A percentile compares a stretch with the other conserved stretches of the same genome.
phyloP scores from a whole-genome alignment of 2,797 vertebrate species.

The Channallabes apus region DNA sequence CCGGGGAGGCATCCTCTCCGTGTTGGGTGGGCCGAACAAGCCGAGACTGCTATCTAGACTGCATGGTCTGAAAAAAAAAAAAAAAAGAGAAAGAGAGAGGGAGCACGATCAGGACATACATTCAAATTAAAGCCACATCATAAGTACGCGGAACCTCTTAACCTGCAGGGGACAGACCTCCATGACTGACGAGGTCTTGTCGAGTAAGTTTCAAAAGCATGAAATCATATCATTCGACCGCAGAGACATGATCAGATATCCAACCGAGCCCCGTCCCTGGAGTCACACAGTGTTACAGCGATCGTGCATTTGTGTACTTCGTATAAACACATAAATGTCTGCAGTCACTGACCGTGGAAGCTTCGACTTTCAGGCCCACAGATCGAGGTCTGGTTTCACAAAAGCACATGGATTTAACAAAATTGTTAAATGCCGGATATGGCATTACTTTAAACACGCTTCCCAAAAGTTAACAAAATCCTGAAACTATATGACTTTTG shows the following conservation, averaged over 20 bases:
- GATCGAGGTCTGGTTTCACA: constrained; percentile 16
- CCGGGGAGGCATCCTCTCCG: constrained; percentile 87
- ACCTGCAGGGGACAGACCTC: constrained; percentile 6
- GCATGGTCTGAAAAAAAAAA: constrained; percentile 79
- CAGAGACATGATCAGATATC: background rate
- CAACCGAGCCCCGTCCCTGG: background rate
- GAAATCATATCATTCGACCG: background rate
- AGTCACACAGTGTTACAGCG: background rate
- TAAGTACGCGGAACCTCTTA: constrained; percentile 5
- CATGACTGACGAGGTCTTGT: background rate
- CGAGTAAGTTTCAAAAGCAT: background rate
- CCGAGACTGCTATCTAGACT: constrained; percentile 82
- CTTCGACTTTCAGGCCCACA: constrained; percentile 15
- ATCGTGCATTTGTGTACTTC: constrained; percentile 10
- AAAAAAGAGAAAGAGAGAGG: constrained; percentile 29
- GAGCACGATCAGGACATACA: background rate
- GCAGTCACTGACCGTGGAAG: constrained; percentile 29
- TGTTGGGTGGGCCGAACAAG: constrained; percentile 59
- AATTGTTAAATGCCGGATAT: constrained; percentile 21
- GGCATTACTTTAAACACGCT: constrained; percentile 20
- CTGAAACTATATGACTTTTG: constrained; percentile 22
- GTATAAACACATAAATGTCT: constrained; percentile 24
- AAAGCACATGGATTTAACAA: constrained; percentile 8
- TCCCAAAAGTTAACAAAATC: constrained; percentile 19
- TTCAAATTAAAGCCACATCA: background rate